These are phyloP conservation scores for Donacobius atricapilla DNA, from an alignment of 2,113 vertebrate species.

Conservation along the genomic window DNA sequence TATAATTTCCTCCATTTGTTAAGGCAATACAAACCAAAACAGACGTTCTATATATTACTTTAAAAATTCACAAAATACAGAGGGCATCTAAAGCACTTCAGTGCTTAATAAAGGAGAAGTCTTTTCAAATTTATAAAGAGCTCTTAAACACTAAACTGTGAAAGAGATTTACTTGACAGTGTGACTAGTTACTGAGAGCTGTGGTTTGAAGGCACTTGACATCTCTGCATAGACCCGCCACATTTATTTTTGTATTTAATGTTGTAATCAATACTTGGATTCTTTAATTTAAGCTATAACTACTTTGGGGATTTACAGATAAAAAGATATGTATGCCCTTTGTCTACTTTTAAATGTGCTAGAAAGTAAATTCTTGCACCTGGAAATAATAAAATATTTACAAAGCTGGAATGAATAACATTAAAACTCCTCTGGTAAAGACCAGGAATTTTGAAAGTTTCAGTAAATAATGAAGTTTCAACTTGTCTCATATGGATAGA, in stretches of 20 bases:
- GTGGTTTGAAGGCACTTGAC: background rate
- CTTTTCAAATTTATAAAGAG: conserved; percentile 2
- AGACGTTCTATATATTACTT: background rate
- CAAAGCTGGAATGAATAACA: background rate
- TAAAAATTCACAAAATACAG: background rate
- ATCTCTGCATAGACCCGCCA: background rate
- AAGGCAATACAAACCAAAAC: background rate
- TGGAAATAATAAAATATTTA: background rate
- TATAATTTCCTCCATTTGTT: background rate
- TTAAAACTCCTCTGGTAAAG: background rate
- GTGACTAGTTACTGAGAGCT: conserved; percentile 16
- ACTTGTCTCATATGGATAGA: background rate
- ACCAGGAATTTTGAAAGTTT: background rate
- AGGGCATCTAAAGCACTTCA: background rate
- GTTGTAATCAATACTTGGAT: conserved; percentile 21
- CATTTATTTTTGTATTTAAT: conserved; percentile 40
- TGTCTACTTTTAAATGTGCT: background rate
- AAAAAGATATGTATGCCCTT: background rate
- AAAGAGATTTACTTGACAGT: background rate
- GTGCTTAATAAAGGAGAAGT: background rate
- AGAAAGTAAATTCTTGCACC: background rate
- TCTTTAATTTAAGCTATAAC: conserved; percentile 21
- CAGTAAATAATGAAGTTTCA: background rate
- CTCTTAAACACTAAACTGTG: conserved; percentile 5
- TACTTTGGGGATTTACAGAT: background rate